phyloP scores from a whole-genome alignment of 2,888 invertebrate genomes.

The Meteorus colon region DNA sequence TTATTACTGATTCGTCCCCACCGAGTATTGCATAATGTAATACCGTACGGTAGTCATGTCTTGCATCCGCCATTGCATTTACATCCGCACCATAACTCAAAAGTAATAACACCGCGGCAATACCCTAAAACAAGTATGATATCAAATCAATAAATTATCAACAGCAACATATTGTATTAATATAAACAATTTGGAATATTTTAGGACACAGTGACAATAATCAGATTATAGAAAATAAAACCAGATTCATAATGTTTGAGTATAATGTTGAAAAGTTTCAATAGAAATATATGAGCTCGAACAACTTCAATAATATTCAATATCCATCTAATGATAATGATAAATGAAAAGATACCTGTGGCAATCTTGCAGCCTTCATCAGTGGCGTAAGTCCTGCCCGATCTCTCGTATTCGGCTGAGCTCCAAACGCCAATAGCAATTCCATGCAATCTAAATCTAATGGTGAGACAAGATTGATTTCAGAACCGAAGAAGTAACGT shows the following conservation, averaged over 20 bases:
- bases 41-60: slow-evolving; percentile 90
- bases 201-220: no score
- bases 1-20: slow-evolving; percentile 82
- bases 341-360: slow-evolving; percentile 76
- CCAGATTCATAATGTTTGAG: no score
- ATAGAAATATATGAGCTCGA: no score
- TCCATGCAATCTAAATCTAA: slow-evolving; percentile 87
- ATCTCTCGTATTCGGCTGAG: slow-evolving; percentile 90
- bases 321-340: not conserved
- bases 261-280: no score
- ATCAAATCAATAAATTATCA: not conserved
- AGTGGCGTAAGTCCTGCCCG: slow-evolving; percentile 91
- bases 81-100: slow-evolving; percentile 89
- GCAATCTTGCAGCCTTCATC: slow-evolving; percentile 91
- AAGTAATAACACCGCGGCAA: slow-evolving; percentile 84
- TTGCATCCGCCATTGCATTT: slow-evolving; percentile 88
- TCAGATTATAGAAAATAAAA: no score
- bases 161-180: no score
- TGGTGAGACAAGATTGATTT: slow-evolving; percentile 89
- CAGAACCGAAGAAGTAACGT: slow-evolving; percentile 92
- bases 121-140: slow-evolving; percentile 76
- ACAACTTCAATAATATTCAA: not conserved
- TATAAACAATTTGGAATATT: no score
- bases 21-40: slow-evolving; percentile 91
- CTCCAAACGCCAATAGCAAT: slow-evolving; percentile 88